These are phyloP conservation scores for Taxidea taxus DNA, from an alignment of 2,113 vertebrate species.

Conservation along the genomic window DNA sequence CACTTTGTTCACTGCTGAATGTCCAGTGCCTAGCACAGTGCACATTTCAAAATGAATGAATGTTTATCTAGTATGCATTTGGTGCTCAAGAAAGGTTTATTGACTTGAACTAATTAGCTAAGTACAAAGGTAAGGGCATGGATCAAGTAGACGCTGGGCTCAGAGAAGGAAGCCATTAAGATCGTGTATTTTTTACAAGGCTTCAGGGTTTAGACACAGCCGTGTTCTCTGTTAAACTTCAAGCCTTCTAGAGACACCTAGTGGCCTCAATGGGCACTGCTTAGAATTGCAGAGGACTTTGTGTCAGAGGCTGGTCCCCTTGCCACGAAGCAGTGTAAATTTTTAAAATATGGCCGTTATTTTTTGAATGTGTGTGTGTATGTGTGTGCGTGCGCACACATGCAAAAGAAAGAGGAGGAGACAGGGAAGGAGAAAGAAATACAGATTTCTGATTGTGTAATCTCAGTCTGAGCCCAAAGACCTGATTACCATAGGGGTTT, in stretches of 20 bases:
- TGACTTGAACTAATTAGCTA: neutral
- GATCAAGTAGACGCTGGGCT: neutral
- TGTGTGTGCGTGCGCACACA: no score
- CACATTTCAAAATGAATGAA: neutral
- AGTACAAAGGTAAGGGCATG: neutral
- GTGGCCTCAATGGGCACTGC: constrained; percentile 5
- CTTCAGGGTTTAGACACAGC: neutral
- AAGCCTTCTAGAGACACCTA: constrained; percentile 61
- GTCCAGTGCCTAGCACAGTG: neutral
- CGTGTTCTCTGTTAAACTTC: neutral
- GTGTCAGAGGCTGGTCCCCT: neutral
- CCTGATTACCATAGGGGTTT: neutral
- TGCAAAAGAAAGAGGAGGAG: neutral
- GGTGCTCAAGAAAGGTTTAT: neutral
- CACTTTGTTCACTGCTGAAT: neutral
- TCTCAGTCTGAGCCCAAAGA: neutral
- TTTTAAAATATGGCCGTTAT: neutral
- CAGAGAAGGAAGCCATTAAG: neutral
- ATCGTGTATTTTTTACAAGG: neutral
- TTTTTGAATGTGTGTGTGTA: neutral
- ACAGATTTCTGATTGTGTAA: neutral
- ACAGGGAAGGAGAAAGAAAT: neutral
- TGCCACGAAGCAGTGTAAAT: neutral
- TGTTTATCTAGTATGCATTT: neutral
- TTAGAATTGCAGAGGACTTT: neutral